Conservation (phyloP, 2,113 vertebrate species). For the Willisornis vidua region DNA sequence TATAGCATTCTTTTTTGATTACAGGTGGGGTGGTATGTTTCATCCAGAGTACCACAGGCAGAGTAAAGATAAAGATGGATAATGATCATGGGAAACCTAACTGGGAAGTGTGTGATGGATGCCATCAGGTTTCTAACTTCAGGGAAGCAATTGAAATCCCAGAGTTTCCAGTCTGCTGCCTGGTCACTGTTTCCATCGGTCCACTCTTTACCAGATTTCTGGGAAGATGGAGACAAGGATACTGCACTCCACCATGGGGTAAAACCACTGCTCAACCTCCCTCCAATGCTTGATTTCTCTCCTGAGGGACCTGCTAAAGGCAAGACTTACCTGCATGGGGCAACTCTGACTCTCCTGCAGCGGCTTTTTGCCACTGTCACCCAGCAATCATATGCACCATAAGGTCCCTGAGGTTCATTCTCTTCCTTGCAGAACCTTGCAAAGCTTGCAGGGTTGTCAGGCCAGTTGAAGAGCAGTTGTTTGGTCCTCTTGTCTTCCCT, state of each 20-base stretch:
- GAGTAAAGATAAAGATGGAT: not conserved
- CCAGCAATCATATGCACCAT: fast-evolving
- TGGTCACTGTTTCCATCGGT: not conserved
- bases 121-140: not conserved
- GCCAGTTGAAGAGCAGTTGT: not conserved
- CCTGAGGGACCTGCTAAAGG: not conserved
- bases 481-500: not conserved
- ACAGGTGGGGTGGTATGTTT: not conserved
- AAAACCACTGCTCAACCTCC: not conserved
- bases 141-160: not conserved
- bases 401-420: not conserved
- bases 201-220: not conserved
- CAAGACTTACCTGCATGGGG: not conserved
- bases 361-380: not conserved
- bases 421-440: not conserved
- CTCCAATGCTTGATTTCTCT: not conserved
- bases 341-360: not conserved
- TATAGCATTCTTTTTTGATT: not conserved
- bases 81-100: not conserved
- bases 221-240: not conserved
- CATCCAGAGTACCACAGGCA: not conserved
- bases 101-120: not conserved
- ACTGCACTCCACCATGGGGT: not conserved
- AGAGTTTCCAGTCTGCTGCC: not conserved
- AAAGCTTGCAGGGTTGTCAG: not conserved